Evolutionary conservation across 1,140 invertebrate genomes (phyloP).

Genomic region (Carposina sasakii): DNA sequence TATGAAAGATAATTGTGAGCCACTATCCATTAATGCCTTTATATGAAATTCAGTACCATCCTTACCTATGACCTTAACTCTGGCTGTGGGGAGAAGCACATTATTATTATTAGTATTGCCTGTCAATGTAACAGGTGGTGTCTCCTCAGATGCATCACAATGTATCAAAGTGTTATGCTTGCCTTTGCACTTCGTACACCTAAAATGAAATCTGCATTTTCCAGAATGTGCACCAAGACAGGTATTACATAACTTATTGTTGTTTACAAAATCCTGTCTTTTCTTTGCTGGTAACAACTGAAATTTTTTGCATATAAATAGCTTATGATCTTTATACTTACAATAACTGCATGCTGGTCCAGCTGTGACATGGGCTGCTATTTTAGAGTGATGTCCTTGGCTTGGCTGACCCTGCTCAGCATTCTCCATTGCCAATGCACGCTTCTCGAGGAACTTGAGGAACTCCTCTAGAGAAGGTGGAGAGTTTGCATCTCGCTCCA

Average conservation of each 20-base stretch:
- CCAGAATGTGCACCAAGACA: neutral
- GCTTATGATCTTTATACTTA: neutral
- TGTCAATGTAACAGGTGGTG: neutral
- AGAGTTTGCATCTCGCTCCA: neutral
- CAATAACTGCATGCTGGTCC: neutral
- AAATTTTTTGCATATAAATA: neutral
- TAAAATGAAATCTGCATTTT: neutral
- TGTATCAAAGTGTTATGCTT: neutral
- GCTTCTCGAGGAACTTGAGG: neutral
- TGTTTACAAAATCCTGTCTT: neutral
- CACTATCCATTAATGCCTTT: neutral
- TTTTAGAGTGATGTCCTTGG: neutral
- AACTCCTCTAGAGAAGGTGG: neutral
- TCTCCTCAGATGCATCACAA: neutral
- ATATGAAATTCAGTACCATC: neutral
- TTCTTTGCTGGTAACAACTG: neutral
- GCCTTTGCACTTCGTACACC: neutral
- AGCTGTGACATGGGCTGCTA: neutral
- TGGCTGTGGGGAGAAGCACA: neutral
- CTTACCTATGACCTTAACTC: neutral
- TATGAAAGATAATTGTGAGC: neutral
- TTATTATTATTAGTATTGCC: neutral
- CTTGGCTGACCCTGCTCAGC: neutral
- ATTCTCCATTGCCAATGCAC: neutral
- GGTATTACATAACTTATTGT: neutral